Evolutionary conservation across 1,140 invertebrate species (phyloP), one percentile per base, ranked within the genome.

Genomic region (Spodoptera frugiperda): DNA sequence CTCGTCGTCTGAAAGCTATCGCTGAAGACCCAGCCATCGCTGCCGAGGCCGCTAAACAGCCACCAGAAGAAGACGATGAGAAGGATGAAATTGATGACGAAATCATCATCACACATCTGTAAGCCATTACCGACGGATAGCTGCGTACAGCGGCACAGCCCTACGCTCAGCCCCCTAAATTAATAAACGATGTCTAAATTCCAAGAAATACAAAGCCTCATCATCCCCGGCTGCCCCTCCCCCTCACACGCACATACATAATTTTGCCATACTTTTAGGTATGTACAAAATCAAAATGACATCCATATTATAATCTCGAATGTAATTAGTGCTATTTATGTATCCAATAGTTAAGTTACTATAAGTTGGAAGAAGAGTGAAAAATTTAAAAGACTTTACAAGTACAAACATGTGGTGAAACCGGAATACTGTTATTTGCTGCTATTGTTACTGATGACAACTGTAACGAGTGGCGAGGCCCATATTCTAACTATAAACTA

Each of bases 81-180:
- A 96, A 97, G 84, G 97, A 97, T 90, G 97, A 97, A 87, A 96
- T 97, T 76, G 97, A 97, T 93, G 97, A 98, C 87, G 96, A 97
- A 85, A 97, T 97, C 88, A 97, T 97, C 83, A 96, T 98, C 82
- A 97, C 97, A 51, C 97, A 97, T 92, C 95, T 98, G 82, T 98
- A 96, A 95, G 21, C 63, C 67, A 46, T 44, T 21, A 17, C 44
- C 72, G 44, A 63, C 2, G 21, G 11, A 12, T 53, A 25, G 17
- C 17, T 19, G 44, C 44, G 10, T 44, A 14, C 44, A 21, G 19
- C 48, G 48, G 48, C 48, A 15, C 10, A 12, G 61, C 19, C 63
- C 44, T 15, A 53, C 21, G 48, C 65, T 8, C 33, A 48, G 25
- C 12, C 48, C 21, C 59, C 11, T 57, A 53, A 48, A 68, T 19